phyloP scores from a whole-genome alignment of 2,888 invertebrate genomes.

The Cactoblastis cactorum region DNA sequence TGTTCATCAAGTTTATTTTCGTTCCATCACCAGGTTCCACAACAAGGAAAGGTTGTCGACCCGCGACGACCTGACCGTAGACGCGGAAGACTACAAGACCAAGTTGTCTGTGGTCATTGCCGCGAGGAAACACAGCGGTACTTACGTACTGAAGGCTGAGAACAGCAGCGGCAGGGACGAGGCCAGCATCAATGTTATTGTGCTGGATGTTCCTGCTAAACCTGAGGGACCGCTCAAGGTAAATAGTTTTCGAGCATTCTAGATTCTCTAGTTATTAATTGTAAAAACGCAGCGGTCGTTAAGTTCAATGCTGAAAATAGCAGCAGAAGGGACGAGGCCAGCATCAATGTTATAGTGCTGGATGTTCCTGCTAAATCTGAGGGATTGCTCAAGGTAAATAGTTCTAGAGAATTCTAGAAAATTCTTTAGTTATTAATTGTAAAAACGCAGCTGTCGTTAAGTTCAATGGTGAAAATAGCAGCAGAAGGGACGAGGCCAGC shows the following conservation, averaged over 20 bases:
- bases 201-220: constrained; percentile 93
- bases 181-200: constrained; percentile 89
- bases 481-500: constrained; percentile 92
- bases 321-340: constrained; percentile 93
- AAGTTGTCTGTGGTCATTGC: constrained; percentile 87
- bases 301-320: constrained; percentile 93
- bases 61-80: constrained; percentile 84
- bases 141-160: constrained; percentile 91
- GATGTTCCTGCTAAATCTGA: constrained; percentile 95
- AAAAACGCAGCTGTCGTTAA: too few species aligned
- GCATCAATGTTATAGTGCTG: constrained; percentile 89
- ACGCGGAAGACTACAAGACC: constrained; percentile 90
- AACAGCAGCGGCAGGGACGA: constrained; percentile 94
- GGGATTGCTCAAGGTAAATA: constrained; percentile 88
- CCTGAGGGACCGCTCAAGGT: constrained; percentile 95
- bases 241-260: background rate
- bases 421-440: background rate
- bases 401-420: background rate
- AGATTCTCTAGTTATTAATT: background rate
- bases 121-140: constrained; percentile 89
- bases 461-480: constrained; percentile 95
- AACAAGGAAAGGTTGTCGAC: constrained; percentile 89
- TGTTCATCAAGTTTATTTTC: too few species aligned
- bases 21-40: constrained; percentile 77
- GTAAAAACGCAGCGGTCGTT: too few species aligned